Conservation (phyloP, 2,113 vertebrate species). For the Alectura lathami region DNA sequence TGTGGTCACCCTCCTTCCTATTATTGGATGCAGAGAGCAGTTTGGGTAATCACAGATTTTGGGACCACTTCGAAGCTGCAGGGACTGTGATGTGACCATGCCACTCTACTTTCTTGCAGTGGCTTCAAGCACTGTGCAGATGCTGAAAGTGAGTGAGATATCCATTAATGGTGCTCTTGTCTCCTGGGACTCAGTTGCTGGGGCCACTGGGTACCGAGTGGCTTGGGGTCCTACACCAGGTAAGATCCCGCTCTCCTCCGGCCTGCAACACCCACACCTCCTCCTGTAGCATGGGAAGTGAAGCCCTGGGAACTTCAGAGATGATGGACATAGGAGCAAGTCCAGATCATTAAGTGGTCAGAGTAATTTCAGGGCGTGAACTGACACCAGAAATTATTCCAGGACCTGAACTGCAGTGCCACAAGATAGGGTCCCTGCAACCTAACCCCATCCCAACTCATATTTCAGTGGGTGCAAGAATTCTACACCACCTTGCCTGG, state of each 20-base stretch:
- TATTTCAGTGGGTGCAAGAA: too few species aligned
- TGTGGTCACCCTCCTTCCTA: too few species aligned
- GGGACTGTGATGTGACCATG: background rate
- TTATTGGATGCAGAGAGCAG: background rate
- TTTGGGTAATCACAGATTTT: background rate
- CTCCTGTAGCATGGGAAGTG: background rate
- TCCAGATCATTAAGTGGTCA: background rate
- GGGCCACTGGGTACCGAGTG: conserved; percentile 86
- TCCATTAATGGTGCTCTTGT: conserved; percentile 79
- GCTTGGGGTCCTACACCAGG: conserved; percentile 88
- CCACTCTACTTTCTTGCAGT: conserved; percentile 62
- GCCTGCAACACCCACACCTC: background rate
- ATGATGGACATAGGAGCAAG: background rate
- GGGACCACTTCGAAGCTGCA: background rate
- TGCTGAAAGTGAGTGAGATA: conserved; percentile 80
- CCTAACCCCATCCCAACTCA: background rate
- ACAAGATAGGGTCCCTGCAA: background rate
- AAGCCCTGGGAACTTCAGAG: background rate
- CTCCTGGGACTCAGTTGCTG: conserved; percentile 84
- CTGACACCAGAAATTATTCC: background rate
- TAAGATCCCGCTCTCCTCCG: background rate
- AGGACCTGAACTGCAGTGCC: background rate
- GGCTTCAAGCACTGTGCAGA: conserved; percentile 86
- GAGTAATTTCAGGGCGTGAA: background rate
- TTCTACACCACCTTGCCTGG: too few species aligned